Conservation (phyloP, 2,888 invertebrate genomes). For the Catocala fraxini region DNA sequence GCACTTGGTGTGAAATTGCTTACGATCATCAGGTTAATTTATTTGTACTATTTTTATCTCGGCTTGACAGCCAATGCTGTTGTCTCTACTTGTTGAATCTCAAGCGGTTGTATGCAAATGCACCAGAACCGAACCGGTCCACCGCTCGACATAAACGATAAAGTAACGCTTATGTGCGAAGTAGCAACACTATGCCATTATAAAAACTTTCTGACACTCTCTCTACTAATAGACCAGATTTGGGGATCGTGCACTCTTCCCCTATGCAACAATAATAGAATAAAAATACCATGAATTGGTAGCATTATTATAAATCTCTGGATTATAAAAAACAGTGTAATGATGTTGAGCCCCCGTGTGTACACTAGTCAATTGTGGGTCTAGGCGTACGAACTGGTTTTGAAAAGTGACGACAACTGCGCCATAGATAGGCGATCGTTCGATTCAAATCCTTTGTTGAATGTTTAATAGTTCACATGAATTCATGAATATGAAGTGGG, state of each 20-base stretch:
- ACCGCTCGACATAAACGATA: constrained; percentile 51
- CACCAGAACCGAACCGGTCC: constrained; percentile 70
- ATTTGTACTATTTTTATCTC: constrained; percentile 59
- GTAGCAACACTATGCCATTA: constrained; percentile 35
- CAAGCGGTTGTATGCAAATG: constrained; percentile 68
- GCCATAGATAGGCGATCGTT: constrained; percentile 48
- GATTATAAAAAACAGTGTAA: constrained; percentile 43
- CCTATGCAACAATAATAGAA: constrained; percentile 36
- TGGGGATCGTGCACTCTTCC: constrained; percentile 28
- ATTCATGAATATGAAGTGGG: constrained; percentile 62
- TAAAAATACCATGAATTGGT: constrained; percentile 32
- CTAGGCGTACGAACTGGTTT: constrained; percentile 65
- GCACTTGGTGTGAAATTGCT: constrained; percentile 49
- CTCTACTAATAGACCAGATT: constrained; percentile 28
- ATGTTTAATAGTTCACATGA: constrained; percentile 46
- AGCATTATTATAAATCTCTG: constrained; percentile 48
- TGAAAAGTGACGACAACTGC: constrained; percentile 58
- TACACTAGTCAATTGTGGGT: constrained; percentile 45
- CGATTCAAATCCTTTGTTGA: constrained; percentile 50
- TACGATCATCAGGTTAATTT: constrained; percentile 47
- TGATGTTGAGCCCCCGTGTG: constrained; percentile 43
- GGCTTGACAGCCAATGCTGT: constrained; percentile 45
- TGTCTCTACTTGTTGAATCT: constrained; percentile 56
- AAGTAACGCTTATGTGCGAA: constrained; percentile 52
- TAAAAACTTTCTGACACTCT: constrained; percentile 35